Base-by-base conservation (phyloP, 2,888 invertebrate species). In the Orthosia incerta region DNA sequence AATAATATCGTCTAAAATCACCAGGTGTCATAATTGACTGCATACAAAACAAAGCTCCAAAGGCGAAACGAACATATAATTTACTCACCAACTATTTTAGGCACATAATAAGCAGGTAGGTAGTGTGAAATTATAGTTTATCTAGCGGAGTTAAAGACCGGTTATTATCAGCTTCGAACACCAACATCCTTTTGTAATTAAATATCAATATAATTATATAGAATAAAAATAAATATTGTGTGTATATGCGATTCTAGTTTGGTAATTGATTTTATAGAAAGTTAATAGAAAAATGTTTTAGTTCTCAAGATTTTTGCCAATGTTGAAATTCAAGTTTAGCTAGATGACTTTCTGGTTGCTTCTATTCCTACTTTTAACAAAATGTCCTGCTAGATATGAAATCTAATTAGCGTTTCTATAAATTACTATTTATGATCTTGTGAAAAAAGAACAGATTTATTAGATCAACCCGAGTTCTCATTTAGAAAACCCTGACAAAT, bases 121-220 rank as follows among this genome's bases (percentile, higher is more conserved):
- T 50, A 18, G 39, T 68, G 50, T 69, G 4, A 72, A 76, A 80
- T 71, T 76, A 82, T 66, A 55, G 63, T 50, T 57, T 68, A 59
- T 61, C 56, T 51, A 56, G 55, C 51, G 18, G 70, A 31, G 65
- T 48, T 76, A 74, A 69, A 23, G 46, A 66, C 26, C 16, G 16
- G 62, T 48, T 71, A 66, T 67, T 68, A 76, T 64, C 53, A 67
- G 45, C 7, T 63, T 1, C 3, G 16, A 61, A 57, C 16, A 39
- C 7, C 61, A 68, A 79, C 45, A 31, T 74, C 23, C 48, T 50
- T 46, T 31, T 31, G 15, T 55, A 50, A 63, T 71, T 68, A 74
- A 74, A 26, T 66, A 68, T 62, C 18, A 60, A 67, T 18, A 50
- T 50, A 18, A 50, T 18, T 50, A 39, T 61, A 53, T 3, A 1